phyloP scores from a whole-genome alignment of 2,797 vertebrate species.

The Sebastes nivosus region DNA sequence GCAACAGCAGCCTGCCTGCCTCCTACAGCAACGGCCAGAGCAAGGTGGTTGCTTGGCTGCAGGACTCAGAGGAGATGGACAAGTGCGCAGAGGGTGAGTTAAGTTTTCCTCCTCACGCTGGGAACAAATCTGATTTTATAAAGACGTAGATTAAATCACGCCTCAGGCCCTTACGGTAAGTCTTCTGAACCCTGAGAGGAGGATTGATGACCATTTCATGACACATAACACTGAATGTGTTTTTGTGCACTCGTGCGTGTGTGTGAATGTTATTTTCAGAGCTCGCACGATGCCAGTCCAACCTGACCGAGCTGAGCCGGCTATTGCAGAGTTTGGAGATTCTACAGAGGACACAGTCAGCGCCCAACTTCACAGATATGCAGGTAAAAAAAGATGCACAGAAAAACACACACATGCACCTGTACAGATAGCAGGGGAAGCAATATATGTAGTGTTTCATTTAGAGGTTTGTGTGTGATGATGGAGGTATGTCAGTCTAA shows the following conservation, averaged over 20 bases:
- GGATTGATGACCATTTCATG: constrained; percentile 21
- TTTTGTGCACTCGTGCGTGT: constrained; percentile 1
- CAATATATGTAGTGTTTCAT: background rate
- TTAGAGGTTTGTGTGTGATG: constrained; percentile 9
- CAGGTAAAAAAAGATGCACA: constrained; percentile 85
- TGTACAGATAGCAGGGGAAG: background rate
- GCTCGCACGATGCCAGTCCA: constrained; percentile 96
- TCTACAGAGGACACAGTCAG: constrained; percentile 97
- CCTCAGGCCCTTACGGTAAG: background rate
- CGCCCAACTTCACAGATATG: constrained; percentile 98
- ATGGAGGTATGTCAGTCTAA: constrained; percentile 15
- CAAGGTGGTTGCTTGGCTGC: constrained; percentile 96
- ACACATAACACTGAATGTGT: constrained; percentile 19
- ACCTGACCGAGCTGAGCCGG: constrained; percentile 94
- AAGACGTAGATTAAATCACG: constrained; percentile 36
- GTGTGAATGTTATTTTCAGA: constrained; percentile 81
- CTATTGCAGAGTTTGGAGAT: constrained; percentile 98
- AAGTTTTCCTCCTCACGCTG: constrained; percentile 2
- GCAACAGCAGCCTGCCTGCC: constrained; percentile 91
- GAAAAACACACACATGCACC: background rate
- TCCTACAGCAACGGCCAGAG: constrained; percentile 96
- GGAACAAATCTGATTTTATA: constrained; percentile 38
- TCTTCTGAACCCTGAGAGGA: constrained; percentile 5
- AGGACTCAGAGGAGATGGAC: constrained; percentile 99
- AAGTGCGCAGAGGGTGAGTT: constrained; percentile 95